Evolutionary conservation across 2,888 invertebrate species (phyloP).

Genomic region (Muschampia staudingeri): DNA sequence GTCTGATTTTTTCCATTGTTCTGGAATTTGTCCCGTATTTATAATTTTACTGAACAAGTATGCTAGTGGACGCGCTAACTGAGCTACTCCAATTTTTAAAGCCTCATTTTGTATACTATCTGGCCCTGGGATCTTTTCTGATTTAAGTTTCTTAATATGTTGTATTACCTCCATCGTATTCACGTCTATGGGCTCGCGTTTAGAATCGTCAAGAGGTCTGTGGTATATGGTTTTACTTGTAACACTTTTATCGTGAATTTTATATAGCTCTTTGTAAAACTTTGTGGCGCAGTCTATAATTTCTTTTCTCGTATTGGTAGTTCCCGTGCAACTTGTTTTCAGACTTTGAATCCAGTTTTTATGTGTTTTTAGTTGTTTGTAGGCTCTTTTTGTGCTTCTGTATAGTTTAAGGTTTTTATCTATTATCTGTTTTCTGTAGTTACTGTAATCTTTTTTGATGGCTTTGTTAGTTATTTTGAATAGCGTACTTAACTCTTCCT

Average conservation of each 20-base stretch:
- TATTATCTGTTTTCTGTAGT: conserved; percentile 44
- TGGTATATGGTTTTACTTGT: no score
- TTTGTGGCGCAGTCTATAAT: no score
- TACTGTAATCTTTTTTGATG: conserved; percentile 48
- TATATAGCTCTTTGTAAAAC: no score
- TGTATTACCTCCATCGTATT: not conserved
- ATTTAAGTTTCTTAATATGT: not conserved
- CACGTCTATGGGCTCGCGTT: no score
- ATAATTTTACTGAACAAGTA: not conserved
- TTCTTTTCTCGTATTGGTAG: no score
- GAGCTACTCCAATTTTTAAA: not conserved
- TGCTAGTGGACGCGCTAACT: not conserved
- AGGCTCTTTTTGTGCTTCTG: conserved; percentile 57
- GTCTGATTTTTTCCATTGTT: not conserved
- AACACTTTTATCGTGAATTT: no score
- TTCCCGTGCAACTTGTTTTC: no score
- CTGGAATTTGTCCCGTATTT: not conserved
- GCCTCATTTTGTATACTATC: not conserved
- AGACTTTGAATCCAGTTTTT: conserved; percentile 49
- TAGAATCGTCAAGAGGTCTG: rapidly evolving
- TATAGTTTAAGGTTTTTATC: conserved; percentile 54
- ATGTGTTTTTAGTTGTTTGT: conserved; percentile 42
- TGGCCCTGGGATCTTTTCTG: not conserved
- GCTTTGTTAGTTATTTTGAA: conserved; percentile 43
- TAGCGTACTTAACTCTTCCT: conserved; percentile 44